Evolutionary conservation across 2,113 vertebrate genomes (phyloP).

Genomic region (Pungitius pungitius): DNA sequence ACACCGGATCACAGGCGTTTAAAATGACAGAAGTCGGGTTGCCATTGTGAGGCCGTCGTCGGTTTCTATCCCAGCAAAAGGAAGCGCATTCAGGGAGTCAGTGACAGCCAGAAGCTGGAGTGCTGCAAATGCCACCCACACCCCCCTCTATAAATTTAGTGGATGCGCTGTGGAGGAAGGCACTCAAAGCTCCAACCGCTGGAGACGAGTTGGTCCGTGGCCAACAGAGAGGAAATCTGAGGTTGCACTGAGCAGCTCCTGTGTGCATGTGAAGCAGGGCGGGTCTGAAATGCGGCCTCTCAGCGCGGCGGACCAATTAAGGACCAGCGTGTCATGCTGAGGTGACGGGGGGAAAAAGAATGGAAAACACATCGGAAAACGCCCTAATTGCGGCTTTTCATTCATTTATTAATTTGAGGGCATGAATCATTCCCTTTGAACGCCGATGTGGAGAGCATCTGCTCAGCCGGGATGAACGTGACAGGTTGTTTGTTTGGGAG

Average conservation of each 20-base stretch:
- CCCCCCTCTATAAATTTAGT: slow-evolving; percentile 63
- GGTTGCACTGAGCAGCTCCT: slow-evolving; percentile 64
- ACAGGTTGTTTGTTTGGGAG: slow-evolving; percentile 64
- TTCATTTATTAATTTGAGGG: slow-evolving; percentile 71
- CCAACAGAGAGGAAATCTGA: slow-evolving; percentile 70
- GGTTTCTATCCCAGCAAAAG: slow-evolving; percentile 44
- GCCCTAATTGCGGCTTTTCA: slow-evolving; percentile 52
- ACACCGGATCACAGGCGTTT: slow-evolving; percentile 15
- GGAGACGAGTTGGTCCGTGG: slow-evolving; percentile 59
- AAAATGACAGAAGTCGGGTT: slow-evolving; percentile 23
- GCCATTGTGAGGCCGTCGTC: slow-evolving; percentile 22
- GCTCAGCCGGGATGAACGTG: slow-evolving; percentile 72
- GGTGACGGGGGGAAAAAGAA: too few relatives aligned
- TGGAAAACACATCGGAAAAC: too few relatives aligned
- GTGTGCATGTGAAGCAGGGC: slow-evolving; percentile 71
- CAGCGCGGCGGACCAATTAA: slow-evolving; percentile 44
- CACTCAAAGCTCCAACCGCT: slow-evolving; percentile 61
- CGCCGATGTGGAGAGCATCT: slow-evolving; percentile 76
- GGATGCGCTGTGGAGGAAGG: slow-evolving; percentile 68
- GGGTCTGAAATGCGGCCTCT: slow-evolving; percentile 60
- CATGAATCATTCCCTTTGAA: slow-evolving; percentile 80
- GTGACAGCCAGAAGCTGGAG: slow-evolving; percentile 59
- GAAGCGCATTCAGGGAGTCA: slow-evolving; percentile 51
- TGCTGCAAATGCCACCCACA: slow-evolving; percentile 60
- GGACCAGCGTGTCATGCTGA: slow-evolving; percentile 16